Conservation (phyloP, 2,888 invertebrate species). For the Phyto melanocephala region DNA sequence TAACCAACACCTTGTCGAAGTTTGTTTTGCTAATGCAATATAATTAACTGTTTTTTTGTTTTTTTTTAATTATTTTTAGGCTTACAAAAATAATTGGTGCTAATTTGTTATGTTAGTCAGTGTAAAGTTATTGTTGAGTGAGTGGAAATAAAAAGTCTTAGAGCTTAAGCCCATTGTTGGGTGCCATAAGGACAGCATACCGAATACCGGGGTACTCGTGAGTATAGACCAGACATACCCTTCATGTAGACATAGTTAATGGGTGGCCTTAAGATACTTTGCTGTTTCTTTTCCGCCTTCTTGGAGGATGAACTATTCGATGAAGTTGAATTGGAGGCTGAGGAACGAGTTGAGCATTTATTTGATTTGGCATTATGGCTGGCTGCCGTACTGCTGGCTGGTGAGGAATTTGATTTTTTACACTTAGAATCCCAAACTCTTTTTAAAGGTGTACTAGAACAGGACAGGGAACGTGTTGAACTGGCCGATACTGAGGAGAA, state of each 20-base stretch:
- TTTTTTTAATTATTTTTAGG: not conserved
- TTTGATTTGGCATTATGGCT: conserved; percentile 16
- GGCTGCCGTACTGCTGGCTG: conserved; percentile 11
- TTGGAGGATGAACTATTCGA: conserved; percentile 55
- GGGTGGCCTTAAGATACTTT: conserved; percentile 87
- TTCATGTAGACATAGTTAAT: conserved; percentile 89
- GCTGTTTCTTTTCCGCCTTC: conserved; percentile 80
- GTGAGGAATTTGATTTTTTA: conserved; percentile 51
- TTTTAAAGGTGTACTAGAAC: conserved; percentile 80
- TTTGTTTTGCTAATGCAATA: not conserved
- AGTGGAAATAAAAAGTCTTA: not conserved
- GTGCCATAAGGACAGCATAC: conserved; percentile 76
- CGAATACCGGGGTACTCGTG: conserved; percentile 85
- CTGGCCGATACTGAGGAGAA: conserved; percentile 81
- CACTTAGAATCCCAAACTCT: conserved; percentile 66
- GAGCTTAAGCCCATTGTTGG: conserved; percentile 72
- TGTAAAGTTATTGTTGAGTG: not conserved
- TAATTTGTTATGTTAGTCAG: conserved; percentile 17
- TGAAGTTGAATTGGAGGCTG: conserved; percentile 59
- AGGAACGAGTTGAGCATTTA: conserved; percentile 29
- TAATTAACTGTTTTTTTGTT: too few relatives aligned
- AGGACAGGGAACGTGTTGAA: conserved; percentile 83
- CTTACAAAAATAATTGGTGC: conserved; percentile 46
- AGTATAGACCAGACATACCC: conserved; percentile 89
- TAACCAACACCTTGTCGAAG: conserved; percentile 34